phyloP scores from a whole-genome alignment of 1,140 invertebrate genomes.

The Colletes gigas region DNA sequence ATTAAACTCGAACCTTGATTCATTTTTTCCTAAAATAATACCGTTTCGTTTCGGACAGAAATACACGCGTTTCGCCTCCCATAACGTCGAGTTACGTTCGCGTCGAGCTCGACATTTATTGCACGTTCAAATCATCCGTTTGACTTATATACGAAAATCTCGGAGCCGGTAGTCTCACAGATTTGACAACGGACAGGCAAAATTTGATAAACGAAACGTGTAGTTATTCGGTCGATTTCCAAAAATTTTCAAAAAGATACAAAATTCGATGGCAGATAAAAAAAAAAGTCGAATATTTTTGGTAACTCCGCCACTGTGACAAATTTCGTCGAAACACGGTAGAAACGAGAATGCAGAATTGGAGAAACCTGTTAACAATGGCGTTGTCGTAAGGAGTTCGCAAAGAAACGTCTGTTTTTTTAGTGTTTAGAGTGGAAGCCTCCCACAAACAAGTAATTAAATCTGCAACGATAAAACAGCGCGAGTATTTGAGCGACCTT shows the following conservation, averaged over 20 bases:
- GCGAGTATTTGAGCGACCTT: neutral
- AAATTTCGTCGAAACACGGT: too few species aligned
- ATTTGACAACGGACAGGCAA: slow-evolving; percentile 39
- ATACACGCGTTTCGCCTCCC: neutral
- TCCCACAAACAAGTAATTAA: neutral
- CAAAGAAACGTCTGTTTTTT: too few species aligned
- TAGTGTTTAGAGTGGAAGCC: neutral
- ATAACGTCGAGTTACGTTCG: slow-evolving; percentile 24
- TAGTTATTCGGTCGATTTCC: neutral
- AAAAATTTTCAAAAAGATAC: too few species aligned
- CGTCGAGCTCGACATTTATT: slow-evolving; percentile 51
- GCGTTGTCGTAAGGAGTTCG: too few species aligned
- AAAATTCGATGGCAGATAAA: too few species aligned
- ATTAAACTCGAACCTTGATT: too few species aligned
- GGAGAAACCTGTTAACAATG: too few species aligned
- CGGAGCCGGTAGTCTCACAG: neutral
- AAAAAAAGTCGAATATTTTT: too few species aligned
- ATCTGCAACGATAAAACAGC: slow-evolving; percentile 1
- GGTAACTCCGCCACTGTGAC: too few species aligned
- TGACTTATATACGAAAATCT: slow-evolving; percentile 44
- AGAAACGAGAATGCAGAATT: too few species aligned
- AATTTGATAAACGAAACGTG: slow-evolving; percentile 31
- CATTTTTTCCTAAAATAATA: neutral
- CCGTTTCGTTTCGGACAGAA: neutral
- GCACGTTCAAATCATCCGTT: slow-evolving; percentile 39